Evolutionary conservation across 2,113 vertebrate genomes (phyloP), one percentile per base, ranked within the genome.

Genomic region (Xyliphius kryptos): DNA sequence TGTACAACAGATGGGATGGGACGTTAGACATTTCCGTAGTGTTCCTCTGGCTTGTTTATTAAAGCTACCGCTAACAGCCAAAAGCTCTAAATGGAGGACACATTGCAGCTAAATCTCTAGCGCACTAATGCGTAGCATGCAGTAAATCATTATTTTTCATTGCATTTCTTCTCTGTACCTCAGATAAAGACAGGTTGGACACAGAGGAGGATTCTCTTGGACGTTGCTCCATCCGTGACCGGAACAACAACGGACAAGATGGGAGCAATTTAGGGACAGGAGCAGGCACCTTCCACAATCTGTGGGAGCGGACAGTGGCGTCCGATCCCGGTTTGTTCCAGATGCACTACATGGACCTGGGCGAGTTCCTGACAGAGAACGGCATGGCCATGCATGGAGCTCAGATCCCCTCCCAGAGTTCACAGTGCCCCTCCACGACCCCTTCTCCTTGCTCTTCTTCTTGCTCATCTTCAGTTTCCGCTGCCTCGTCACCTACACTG

Each of bases 321-420:
- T 82, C 82, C 1, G 87, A 89, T 3, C 82, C 82, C 21, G 83
- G 86, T 36, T 83, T 89, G 66, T 89, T 88, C 77, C 87, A 89
- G 81, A 82, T 89, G 67, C 87, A 89, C 74, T 89, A 89, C 79
- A 89, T 89, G 87, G 87, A 89, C 79, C 81, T 89, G 74, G 87
- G 88, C 64, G 87, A 88, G 78, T 89, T 89, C 68, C 81, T 89
- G 62, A 87, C 83, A 0, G 87, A 89, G 68, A 88, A 89, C 16
- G 86, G 87, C 65, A 89, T 89, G 87, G 86, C 85, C 69, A 79
- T 80, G 66, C 83, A 85, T 67, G 82, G 79, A 56, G 83, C 82
- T 43, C 84, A 89, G 77, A 82, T 89, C 63, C 87, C 87, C 13
- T 87, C 86, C 0, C 86, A 88, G 76, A 87, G 82, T 72, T 89